Percentiles rank a stretch among this genome's conserved stretches.
Conservation (phyloP, 2,888 invertebrate species). For the Eledona agricola region DNA sequence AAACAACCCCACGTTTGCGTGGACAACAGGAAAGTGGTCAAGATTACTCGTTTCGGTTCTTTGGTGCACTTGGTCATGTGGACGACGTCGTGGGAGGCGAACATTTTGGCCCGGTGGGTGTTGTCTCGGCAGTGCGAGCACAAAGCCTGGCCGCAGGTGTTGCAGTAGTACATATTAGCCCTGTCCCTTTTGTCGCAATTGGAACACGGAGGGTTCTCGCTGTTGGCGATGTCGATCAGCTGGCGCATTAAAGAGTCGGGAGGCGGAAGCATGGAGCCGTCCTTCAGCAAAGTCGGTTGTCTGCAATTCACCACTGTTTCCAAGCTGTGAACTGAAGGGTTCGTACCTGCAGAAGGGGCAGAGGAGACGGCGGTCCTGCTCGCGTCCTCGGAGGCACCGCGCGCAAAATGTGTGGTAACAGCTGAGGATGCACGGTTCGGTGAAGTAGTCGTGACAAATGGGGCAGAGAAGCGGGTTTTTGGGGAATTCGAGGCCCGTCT, state of each 20-base stretch:
- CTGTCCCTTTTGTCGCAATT: constrained; percentile 79
- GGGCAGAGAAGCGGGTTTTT: constrained; percentile 73
- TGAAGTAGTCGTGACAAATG: constrained; percentile 74
- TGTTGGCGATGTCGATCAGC: constrained; percentile 74
- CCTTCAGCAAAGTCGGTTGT: constrained; percentile 70
- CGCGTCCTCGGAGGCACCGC: constrained; percentile 70
- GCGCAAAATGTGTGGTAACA: constrained; percentile 79
- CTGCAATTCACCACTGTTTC: constrained; percentile 52
- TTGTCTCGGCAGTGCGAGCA: constrained; percentile 75
- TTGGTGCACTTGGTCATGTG: constrained; percentile 76
- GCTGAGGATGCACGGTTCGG: constrained; percentile 72
- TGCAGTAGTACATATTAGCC: constrained; percentile 79
- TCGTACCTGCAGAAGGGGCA: constrained; percentile 75
- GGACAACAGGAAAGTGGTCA: not conserved
- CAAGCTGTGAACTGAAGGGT: not conserved
- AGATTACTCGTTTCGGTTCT: constrained; percentile 71
- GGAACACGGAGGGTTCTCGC: constrained; percentile 77
- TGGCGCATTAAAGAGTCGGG: constrained; percentile 74
- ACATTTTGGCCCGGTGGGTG: constrained; percentile 82
- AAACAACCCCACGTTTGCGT: constrained; percentile 38
- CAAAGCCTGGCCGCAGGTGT: constrained; percentile 79
- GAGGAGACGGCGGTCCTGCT: constrained; percentile 69
- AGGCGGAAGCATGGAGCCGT: constrained; percentile 69
- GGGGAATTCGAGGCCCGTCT: constrained; percentile 58
- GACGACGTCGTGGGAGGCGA: constrained; percentile 75